Evolutionary conservation across 2,113 vertebrate genomes (phyloP), one percentile per base, ranked within the genome.

Genomic region (Lepisosteus oculatus): DNA sequence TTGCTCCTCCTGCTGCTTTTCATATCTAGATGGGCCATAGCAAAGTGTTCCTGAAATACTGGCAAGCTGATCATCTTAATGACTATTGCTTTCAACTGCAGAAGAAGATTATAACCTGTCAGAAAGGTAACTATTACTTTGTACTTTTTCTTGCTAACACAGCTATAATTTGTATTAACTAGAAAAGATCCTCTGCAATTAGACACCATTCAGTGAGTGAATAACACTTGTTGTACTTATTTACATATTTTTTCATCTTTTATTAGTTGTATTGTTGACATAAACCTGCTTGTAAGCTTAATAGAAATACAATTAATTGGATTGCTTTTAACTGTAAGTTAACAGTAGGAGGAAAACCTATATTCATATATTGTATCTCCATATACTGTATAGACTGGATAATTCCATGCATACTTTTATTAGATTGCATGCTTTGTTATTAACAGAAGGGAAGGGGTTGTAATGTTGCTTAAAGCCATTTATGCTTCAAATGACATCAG

Each of bases 41-140:
- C 72, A 97, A 96, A 88, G 96, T 98, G 68, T 96, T 98, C 83
- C 88, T 99, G 78, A 95, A 94, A 79, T 95, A 95, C 88, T 95
- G 96, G 93, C 96, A 96, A 71, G 92, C 93, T n/a, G 94, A 96
- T 85, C 95, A 97, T 83, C 93, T 99, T 69, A 93, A 89, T 0
- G 93, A 98, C 69, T 87, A 95, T 85, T 96, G 96, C 83, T 90
- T 93, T 80, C 95, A 95, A 78, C 85, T 95, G 57, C 94, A 93
- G 83, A 93, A 87, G 77, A 98, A 94, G 88, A 93, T 98, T 69
- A 84, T 98, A 85, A 95, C 92, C 79, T 97, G 96, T 81, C 96
- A 99, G 78, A 97, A 95, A 96, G 96, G 96, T 98, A 95, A 90
- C 41, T 3, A 15, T 59, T 59, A 14, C 57, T 3, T 59, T 15